Evolutionary conservation across 2,888 invertebrate genomes (phyloP).

Genomic region (Conchocele bisecta): DNA sequence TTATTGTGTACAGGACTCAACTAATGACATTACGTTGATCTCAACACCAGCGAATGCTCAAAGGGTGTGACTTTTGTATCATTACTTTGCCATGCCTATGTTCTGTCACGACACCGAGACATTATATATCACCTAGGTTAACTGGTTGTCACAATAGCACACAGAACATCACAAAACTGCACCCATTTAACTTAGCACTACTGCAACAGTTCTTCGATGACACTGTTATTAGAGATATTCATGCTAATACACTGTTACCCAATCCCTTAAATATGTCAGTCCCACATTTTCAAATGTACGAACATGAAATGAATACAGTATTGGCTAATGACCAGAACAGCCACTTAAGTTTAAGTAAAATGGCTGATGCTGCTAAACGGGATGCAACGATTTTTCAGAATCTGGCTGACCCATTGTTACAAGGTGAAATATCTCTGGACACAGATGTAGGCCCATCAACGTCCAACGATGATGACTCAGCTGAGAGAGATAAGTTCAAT

Average conservation of each 20-base stretch:
- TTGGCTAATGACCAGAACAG: neutral
- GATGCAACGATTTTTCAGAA: neutral
- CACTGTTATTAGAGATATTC: neutral
- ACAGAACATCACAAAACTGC: neutral
- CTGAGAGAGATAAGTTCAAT: no score
- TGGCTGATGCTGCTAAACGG: slow-evolving; percentile 8
- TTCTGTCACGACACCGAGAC: slow-evolving; percentile 2
- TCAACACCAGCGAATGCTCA: slow-evolving; percentile 11
- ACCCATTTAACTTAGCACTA: slow-evolving; percentile 5
- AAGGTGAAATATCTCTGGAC: slow-evolving; percentile 15
- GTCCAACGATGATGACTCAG: no score
- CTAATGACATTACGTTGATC: slow-evolving; percentile 11
- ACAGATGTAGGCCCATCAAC: no score
- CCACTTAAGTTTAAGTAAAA: slow-evolving; percentile 6
- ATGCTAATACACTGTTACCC: slow-evolving; percentile 8
- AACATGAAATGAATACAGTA: slow-evolving; percentile 12
- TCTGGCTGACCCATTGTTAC: slow-evolving; percentile 17
- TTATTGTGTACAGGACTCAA: slow-evolving; percentile 5
- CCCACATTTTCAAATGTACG: slow-evolving; percentile 14
- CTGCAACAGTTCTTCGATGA: slow-evolving; percentile 10
- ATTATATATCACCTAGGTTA: slow-evolving; percentile 18
- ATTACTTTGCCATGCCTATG: slow-evolving; percentile 17
- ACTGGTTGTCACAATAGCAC: slow-evolving; percentile 11
- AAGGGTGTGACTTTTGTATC: slow-evolving; percentile 22
- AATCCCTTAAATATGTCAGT: slow-evolving; percentile 5